phyloP scores from a whole-genome alignment of 2,888 invertebrate genomes.

The Gymnosoma rotundatum region DNA sequence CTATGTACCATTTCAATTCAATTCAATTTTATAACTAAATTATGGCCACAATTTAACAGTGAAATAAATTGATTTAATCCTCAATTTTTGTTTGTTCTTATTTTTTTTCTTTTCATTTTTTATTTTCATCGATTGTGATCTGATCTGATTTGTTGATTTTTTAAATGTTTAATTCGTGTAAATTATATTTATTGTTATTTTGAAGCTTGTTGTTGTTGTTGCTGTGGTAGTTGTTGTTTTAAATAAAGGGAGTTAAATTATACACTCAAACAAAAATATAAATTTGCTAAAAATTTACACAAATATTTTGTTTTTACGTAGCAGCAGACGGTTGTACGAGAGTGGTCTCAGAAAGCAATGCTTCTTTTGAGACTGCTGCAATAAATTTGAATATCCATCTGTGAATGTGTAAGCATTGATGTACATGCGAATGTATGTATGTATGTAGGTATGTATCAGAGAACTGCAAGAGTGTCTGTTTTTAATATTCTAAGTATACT shows the following conservation, averaged over 20 bases:
- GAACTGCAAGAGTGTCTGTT: too few species aligned
- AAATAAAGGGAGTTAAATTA: slow-evolving; percentile 36
- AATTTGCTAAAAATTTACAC: slow-evolving; percentile 65
- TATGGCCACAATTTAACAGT: slow-evolving; percentile 60
- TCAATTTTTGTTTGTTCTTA: not conserved
- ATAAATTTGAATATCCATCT: too few species aligned
- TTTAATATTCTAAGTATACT: too few species aligned
- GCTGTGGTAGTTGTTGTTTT: slow-evolving; percentile 3
- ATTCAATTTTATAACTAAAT: slow-evolving; percentile 66
- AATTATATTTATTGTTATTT: slow-evolving; percentile 60
- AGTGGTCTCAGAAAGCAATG: not conserved
- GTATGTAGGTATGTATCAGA: too few species aligned
- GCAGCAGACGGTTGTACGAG: not conserved
- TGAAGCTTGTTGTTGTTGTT: slow-evolving; percentile 32
- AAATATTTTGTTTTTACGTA: slow-evolving; percentile 42
- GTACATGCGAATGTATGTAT: too few species aligned
- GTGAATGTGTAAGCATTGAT: too few species aligned
- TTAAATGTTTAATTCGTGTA: slow-evolving; percentile 67
- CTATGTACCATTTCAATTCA: slow-evolving; percentile 62
- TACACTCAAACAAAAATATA: slow-evolving; percentile 4
- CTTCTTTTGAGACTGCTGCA: too few species aligned
- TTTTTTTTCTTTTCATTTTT: slow-evolving; percentile 7
- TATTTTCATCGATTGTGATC: slow-evolving; percentile 56
- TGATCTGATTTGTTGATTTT: slow-evolving; percentile 68
- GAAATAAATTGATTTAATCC: slow-evolving; percentile 69